phyloP scores from a whole-genome alignment of 2,113 vertebrate species.

The Solenodon paradoxus region DNA sequence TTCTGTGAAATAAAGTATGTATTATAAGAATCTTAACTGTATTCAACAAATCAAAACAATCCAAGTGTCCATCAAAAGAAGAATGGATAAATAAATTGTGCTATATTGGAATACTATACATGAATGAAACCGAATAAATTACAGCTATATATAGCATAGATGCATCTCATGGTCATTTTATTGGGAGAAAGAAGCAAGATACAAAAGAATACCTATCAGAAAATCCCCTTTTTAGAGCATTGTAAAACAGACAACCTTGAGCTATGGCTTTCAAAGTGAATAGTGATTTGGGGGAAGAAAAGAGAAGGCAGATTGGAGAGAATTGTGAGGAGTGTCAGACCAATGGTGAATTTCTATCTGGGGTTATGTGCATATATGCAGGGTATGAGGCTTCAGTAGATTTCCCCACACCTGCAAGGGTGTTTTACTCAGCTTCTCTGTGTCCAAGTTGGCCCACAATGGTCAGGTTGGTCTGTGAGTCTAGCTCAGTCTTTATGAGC shows the following conservation, averaged over 20 bases:
- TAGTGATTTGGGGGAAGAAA: neutral
- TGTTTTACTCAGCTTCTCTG: neutral
- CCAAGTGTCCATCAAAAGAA: too few species aligned
- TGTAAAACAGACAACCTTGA: neutral
- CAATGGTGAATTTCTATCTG: too few species aligned
- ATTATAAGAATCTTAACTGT: neutral
- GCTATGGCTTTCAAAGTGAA: neutral
- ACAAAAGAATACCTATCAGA: too few species aligned
- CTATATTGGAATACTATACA: neutral
- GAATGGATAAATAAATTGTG: neutral
- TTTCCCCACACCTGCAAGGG: too few species aligned
- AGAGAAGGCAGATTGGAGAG: rapidly evolving
- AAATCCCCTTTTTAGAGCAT: neutral
- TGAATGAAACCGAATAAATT: neutral
- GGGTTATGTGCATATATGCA: too few species aligned
- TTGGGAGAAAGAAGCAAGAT: neutral
- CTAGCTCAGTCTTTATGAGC: neutral
- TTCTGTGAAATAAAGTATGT: neutral
- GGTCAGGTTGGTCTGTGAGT: neutral
- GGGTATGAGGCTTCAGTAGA: rapidly evolving
- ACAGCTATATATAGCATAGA: rapidly evolving
- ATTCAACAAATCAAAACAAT: neutral
- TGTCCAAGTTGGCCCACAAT: neutral
- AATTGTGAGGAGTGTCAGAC: neutral
- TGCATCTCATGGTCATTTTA: rapidly evolving